Base-by-base conservation (phyloP, 2,888 invertebrate genomes). In the Philereme vetulata region DNA sequence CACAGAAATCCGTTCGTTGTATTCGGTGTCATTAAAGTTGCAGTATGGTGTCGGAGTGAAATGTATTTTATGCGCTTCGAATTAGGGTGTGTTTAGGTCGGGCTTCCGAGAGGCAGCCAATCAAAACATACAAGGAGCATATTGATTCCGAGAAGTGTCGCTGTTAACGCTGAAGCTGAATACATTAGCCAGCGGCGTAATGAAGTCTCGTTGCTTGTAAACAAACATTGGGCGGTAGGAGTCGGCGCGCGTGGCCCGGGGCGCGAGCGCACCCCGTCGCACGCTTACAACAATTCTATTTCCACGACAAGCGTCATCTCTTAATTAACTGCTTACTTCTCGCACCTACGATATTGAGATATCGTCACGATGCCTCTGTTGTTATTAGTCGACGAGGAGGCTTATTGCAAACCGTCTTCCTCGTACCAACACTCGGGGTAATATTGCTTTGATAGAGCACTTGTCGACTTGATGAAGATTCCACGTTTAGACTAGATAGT, bases 61-160 rank as follows among this genome's bases (percentile, higher is more conserved):
- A 56, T 88, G 85, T 76, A 77, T 82, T 84, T 80, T 89, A 84
- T 79, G 73, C 70, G 72, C 65, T 68, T 67, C 51, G 60, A 71
- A 71, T 84, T 85, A 80, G 84, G 83, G 77, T 74, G 75, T 72
- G 71, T 79, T 85, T 81, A 75, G 74, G 72, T 80, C 77, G 81
- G 67, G 72, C 68, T 67, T 67, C 68, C 65, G 68, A 72, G 77
- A 79, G 81, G 77, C 79, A 89, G 85, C 89, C 90, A 91, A 91
- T 92, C 92, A 92, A 92, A 92, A 92, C 92, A 91, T 91, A 91
- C 92, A 90, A 90, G 90, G 88, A 91, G 89, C 91, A 90, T 92
- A 92, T 92, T 92, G 92, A 92, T 92, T 92, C 92, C 88, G 90
- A 91, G 92, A 92, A 92, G 92, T 92, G 92, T 92, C 92, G 90